Conservation (phyloP, 2,113 vertebrate genomes). For the Perca fluviatilis region DNA sequence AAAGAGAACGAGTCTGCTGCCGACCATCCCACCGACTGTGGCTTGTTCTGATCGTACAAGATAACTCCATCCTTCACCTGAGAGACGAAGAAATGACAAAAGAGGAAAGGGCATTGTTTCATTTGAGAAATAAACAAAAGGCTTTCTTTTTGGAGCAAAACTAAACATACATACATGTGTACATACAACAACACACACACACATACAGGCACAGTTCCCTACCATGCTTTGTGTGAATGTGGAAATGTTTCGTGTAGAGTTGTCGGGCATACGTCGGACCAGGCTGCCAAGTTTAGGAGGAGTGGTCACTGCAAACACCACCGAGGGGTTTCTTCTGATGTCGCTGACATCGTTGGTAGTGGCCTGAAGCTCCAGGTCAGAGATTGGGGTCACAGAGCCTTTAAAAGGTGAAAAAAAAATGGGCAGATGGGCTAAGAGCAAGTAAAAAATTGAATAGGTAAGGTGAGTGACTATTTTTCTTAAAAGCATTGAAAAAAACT, state of each 20-base stretch:
- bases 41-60: constrained; percentile 85
- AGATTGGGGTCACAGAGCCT: constrained; percentile 87
- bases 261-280: constrained; percentile 77
- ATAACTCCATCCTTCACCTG: constrained; percentile 87
- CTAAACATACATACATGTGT: no score
- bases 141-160: not conserved
- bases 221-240: constrained; percentile 91
- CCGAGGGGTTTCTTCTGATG: constrained; percentile 81
- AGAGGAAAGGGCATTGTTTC: not conserved
- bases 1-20: constrained; percentile 88
- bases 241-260: constrained; percentile 82
- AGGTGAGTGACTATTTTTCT: no score
- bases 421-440: no score
- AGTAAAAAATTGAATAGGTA: no score
- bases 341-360: constrained; percentile 85
- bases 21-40: constrained; percentile 82
- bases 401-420: not conserved
- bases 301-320: constrained; percentile 82
- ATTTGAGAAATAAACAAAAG: not conserved
- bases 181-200: not conserved
- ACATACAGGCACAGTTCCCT: constrained; percentile 51
- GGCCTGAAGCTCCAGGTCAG: constrained; percentile 84
- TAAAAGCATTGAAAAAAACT: no score
- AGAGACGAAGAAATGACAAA: not conserved
- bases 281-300: constrained; percentile 87